Conservation (phyloP, 2,797 vertebrate species). For the Podargus strigoides region DNA sequence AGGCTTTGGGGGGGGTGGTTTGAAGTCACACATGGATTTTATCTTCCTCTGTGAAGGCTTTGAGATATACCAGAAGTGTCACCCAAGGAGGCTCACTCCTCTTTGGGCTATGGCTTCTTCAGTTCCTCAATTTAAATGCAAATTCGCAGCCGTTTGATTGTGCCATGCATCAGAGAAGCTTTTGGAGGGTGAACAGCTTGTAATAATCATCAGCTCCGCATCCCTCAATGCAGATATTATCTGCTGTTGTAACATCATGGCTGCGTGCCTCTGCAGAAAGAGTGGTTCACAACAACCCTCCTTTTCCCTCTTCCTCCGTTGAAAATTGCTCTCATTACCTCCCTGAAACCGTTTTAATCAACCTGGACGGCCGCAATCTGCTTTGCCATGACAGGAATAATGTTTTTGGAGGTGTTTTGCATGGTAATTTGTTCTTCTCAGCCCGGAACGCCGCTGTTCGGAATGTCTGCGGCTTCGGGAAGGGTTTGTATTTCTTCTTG, state of each 20-base stretch:
- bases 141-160: not conserved
- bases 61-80: not conserved
- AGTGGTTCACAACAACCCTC: not conserved
- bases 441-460: not conserved
- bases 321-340: not conserved
- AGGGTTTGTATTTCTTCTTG: not conserved
- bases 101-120: not conserved
- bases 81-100: not conserved
- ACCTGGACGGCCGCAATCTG: not conserved
- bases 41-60: not conserved
- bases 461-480: not conserved
- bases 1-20: not conserved
- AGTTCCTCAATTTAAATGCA: not conserved
- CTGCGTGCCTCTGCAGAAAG: not conserved
- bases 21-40: fast-evolving
- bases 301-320: not conserved
- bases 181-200: not conserved
- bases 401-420: not conserved
- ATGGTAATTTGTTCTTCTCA: not conserved
- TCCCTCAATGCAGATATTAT: not conserved
- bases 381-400: not conserved
- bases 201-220: not conserved
- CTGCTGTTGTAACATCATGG: not conserved
- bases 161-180: not conserved
- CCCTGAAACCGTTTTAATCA: not conserved